phyloP scores from a whole-genome alignment of 1,140 invertebrate genomes.

The Holotrichia oblita region DNA sequence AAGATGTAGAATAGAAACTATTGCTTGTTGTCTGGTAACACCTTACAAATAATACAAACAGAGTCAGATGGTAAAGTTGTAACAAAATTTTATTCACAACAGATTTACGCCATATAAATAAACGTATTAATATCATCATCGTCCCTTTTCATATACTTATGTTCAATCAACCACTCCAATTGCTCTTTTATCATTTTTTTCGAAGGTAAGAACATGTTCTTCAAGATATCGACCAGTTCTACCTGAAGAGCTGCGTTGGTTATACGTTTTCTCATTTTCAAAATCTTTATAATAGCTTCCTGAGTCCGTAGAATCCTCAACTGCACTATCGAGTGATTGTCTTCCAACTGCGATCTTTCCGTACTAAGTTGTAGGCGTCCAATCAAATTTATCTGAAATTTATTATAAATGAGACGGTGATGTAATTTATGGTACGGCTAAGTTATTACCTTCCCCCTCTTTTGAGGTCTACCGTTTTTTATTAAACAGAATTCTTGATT shows the following conservation, averaged over 20 bases:
- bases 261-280: conserved; percentile 97
- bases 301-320: conserved; percentile 89
- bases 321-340: conserved; percentile 97
- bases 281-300: conserved; percentile 98
- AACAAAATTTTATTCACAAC: conserved; percentile 36
- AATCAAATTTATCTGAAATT: conserved; percentile 81
- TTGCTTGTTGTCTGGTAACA: too few species aligned
- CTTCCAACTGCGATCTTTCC: conserved; percentile 94
- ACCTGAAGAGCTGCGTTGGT: conserved; percentile 94
- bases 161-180: conserved; percentile 98
- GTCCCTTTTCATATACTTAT: conserved; percentile 96
- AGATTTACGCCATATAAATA: conserved; percentile 92
- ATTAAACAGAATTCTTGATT: conserved; percentile 94
- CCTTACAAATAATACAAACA: too few species aligned
- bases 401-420: too few species aligned
- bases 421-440: background rate
- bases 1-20: too few species aligned
- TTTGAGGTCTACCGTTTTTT: conserved; percentile 95
- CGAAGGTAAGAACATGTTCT: conserved; percentile 99
- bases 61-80: background rate
- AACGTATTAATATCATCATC: conserved; percentile 98
- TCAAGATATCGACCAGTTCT: conserved; percentile 96
- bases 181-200: conserved; percentile 99
- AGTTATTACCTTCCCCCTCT: conserved; percentile 82
- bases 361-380: conserved; percentile 94